Evolutionary conservation across 2,888 invertebrate genomes (phyloP).

Genomic region (Tenthredo scrophulariae): DNA sequence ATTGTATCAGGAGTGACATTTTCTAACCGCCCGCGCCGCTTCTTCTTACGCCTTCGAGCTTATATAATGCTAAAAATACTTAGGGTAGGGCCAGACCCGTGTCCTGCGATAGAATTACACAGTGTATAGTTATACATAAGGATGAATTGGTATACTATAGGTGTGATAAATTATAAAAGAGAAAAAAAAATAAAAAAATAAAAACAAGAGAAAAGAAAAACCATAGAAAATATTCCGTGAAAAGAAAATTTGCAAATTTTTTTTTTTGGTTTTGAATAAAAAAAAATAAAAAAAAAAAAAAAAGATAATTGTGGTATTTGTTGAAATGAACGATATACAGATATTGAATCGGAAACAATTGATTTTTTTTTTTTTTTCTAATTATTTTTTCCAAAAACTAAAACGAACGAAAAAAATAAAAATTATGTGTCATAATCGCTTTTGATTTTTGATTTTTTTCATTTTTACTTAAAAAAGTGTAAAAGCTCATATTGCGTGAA

Average conservation of each 20-base stretch:
- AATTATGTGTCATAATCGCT: background rate
- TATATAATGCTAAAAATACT: slow-evolving; percentile 23
- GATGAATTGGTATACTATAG: background rate
- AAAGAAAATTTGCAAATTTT: no score
- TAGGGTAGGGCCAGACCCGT: background rate
- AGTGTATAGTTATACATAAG: background rate
- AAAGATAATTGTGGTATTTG: no score
- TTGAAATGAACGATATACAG: no score
- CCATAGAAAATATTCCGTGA: no score
- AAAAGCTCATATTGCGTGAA: background rate
- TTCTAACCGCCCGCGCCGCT: background rate
- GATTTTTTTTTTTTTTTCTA: no score
- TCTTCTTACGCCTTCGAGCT: slow-evolving; percentile 4
- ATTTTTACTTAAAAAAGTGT: background rate
- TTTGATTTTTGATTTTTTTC: background rate
- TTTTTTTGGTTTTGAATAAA: no score
- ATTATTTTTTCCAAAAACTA: background rate
- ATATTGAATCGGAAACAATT: no score
- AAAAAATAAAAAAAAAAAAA: no score
- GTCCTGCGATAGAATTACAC: background rate
- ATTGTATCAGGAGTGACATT: slow-evolving; percentile 19
- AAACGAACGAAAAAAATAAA: background rate
- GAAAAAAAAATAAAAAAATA: background rate
- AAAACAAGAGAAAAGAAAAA: background rate
- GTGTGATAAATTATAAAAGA: background rate